Base-by-base conservation (phyloP, 1,140 invertebrate species). In the Oreohelix idahoensis region DNA sequence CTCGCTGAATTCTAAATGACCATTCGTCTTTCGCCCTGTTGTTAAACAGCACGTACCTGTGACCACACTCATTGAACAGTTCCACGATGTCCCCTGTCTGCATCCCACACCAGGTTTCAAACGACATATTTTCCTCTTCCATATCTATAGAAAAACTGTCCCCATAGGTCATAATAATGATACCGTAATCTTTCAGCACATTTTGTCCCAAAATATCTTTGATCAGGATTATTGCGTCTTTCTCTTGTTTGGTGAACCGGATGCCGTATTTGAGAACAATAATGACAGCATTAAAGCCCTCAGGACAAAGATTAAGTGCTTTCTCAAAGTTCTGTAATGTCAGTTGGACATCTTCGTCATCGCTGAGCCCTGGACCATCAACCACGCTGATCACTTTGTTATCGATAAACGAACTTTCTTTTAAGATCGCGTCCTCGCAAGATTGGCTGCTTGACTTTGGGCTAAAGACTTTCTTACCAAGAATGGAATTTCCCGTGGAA, bases 141-240 rank as follows among this genome's bases (percentile, higher is more conserved):
- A 1, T 58, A n/a, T 53, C 51, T 5, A 23, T 2, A 15, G 2
- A 11, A 63, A 78, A 78, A 63, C 2, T 51, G 39, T 78, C 75
- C 1, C 75, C 75, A 78, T 38, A 58, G 2, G 75, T 58, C 75
- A 78, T 78, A 26, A 58, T 2, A 38, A 78, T 58, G 42, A 78
- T 26, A 11, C 75, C 45, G 29, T 39, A 35, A 13, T 78, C 49
- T 11, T 38, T 29, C 4, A 78, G n/a, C 5, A 78, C 49, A 35
- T 53, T 36, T 32, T 53, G 1, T 26, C 75, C 75, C 53, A 78
- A 78, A 29, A 63, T 53, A n/a, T 4, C 20, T 38, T 63, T 78
- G 4, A 78, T 58, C 26, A 42, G 1, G 8, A 10, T 1, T 23
- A 74, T 10, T 38, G 38, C 38, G 26, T 74, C 71, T 74, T 74